A percentile compares a stretch with the other conserved stretches of the same genome.
phyloP scores from a whole-genome alignment of 2,797 vertebrate species.

The Bovichtus variegatus region DNA sequence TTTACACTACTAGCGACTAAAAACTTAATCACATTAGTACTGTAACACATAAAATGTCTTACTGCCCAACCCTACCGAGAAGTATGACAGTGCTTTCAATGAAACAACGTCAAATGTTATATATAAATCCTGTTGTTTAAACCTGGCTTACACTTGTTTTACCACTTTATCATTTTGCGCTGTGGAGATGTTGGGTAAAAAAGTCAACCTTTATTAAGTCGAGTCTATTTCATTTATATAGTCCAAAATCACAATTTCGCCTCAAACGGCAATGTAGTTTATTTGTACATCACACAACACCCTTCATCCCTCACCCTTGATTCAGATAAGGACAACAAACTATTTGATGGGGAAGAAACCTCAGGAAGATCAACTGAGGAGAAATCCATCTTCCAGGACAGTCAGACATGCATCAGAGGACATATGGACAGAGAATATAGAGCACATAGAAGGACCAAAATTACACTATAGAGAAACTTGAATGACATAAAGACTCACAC shows the following conservation, averaged over 20 bases:
- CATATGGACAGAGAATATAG: neutral
- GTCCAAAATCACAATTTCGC: neutral
- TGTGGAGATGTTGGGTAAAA: neutral
- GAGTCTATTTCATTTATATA: neutral
- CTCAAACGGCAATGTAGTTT: neutral
- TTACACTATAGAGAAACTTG: neutral
- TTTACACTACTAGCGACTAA: no score
- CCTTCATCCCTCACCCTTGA: constrained; percentile 1
- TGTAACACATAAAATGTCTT: no score
- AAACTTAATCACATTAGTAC: no score
- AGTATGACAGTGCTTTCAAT: neutral
- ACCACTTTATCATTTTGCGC: neutral
- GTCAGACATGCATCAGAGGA: neutral
- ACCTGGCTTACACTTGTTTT: neutral
- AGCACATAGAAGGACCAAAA: neutral
- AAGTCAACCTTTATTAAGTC: neutral
- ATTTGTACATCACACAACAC: neutral
- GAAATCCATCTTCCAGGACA: neutral
- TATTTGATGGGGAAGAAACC: neutral
- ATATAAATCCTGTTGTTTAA: neutral
- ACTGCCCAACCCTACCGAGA: no score
- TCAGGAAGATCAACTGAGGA: neutral
- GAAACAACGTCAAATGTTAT: neutral
- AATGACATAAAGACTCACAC: neutral
- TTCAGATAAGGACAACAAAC: constrained; percentile 2